phyloP scores from a whole-genome alignment of 2,797 vertebrate genomes.

The Pseudomugil gertrudae region DNA sequence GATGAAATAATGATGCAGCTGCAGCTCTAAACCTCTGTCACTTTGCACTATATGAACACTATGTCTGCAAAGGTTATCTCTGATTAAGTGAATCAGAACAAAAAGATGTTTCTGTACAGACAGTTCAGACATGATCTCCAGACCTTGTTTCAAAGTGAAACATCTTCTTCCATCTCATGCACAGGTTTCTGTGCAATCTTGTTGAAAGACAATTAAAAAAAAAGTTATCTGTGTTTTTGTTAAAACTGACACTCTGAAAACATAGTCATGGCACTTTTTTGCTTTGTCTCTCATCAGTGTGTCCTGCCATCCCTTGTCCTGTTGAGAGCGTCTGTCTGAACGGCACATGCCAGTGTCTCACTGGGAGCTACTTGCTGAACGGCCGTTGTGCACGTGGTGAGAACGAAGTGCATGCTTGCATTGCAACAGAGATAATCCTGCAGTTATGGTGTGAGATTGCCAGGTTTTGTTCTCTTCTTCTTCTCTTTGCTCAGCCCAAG shows the following conservation, averaged over 20 bases:
- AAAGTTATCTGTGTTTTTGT: not conserved
- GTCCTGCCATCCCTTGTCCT: constrained; percentile 70
- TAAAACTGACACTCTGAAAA: not conserved
- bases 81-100: no score
- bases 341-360: constrained; percentile 75
- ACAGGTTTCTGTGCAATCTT: not conserved
- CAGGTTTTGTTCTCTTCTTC: not conserved
- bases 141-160: no score
- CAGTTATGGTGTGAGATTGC: rapidly evolving
- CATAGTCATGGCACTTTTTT: not conserved
- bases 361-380: constrained; percentile 60
- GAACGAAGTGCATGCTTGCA: not conserved
- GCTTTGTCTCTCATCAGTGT: constrained; percentile 47
- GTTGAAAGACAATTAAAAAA: not conserved
- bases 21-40: no score
- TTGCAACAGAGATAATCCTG: not conserved
- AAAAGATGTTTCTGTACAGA: no score
- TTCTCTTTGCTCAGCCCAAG: constrained; percentile 63
- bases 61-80: no score
- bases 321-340: constrained; percentile 65
- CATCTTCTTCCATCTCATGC: no score
- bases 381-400: constrained; percentile 70
- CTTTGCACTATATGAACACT: no score
- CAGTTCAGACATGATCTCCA: no score
- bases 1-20: no score